Evolutionary conservation across 2,797 vertebrate genomes (phyloP), one percentile per base, ranked within the genome.

Genomic region (Oreonectes daqikongensis): DNA sequence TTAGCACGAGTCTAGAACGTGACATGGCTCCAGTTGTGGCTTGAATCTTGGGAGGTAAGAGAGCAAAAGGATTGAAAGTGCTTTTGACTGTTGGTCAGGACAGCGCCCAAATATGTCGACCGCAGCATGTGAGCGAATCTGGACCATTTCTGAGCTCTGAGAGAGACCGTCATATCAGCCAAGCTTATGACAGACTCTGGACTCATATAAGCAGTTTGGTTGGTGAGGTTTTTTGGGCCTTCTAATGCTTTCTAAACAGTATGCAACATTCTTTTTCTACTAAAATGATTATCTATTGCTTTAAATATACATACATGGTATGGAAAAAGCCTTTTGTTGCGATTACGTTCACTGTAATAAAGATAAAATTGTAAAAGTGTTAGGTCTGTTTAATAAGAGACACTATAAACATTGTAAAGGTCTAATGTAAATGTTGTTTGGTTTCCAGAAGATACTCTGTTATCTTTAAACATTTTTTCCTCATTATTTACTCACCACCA

Each of bases 291-390:
- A 84, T 68, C 63, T 84, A 83, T 88, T 87, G 75, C 82, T 88
- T 89, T 83, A 89, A 79, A 87, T 89, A 88, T 86, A 87, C 82
- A 68, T 83, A 53, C 87, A 82, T 84, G 82, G 80, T 88, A 88
- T 90, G 82, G 87, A 85, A 85, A 87, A 79, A 84, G 82, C 83
- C 57, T 83, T 77, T 75, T 84, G 83, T 90, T 90, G 83, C 87
- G 86, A 80, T 85, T 87, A 83, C 85, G 82, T 87, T 89, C 84
- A 88, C 81, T 86, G 77, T 90, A 90, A 88, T 86, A 86, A 90
- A 85, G 72, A 20, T 81, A 79, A 5, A 83, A 83, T 83, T 86
- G 79, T 82, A 81, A 85, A 61, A n/a, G 18, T 85, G 60, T 78
- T 85, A 85, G 63, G 87, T 85, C 32, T 83, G 72, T 84, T 75